Conservation (phyloP, 2,888 invertebrate species). For the Diloba caeruleocephala region DNA sequence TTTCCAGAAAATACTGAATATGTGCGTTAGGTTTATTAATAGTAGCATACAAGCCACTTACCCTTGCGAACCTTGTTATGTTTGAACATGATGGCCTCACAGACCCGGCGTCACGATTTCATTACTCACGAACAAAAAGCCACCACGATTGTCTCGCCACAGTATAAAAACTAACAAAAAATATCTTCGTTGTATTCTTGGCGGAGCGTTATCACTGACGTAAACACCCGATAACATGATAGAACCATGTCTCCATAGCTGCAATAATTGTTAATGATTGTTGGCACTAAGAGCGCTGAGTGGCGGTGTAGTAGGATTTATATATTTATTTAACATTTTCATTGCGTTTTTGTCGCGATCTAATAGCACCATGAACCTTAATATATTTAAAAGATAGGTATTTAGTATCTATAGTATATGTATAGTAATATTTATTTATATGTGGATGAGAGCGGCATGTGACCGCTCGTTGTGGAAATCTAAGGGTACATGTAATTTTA, state of each 20-base stretch:
- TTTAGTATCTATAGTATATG: too few species aligned
- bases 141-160: slow-evolving; percentile 61
- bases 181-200: slow-evolving; percentile 52
- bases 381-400: too few species aligned
- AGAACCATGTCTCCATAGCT: slow-evolving; percentile 25
- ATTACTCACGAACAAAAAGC: slow-evolving; percentile 65
- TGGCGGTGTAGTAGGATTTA: neutral
- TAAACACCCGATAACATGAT: slow-evolving; percentile 49
- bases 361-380: too few species aligned
- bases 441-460: too few species aligned
- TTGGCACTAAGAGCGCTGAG: neutral
- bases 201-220: slow-evolving; percentile 54
- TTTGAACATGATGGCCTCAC: slow-evolving; percentile 64
- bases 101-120: slow-evolving; percentile 47
- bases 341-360: neutral
- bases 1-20: neutral
- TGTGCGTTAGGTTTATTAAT: neutral
- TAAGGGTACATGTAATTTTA: too few species aligned
- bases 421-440: too few species aligned
- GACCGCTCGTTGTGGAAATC: too few species aligned
- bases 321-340: slow-evolving; percentile 19
- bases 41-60: slow-evolving; percentile 56
- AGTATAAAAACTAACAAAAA: slow-evolving; percentile 67
- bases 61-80: slow-evolving; percentile 62
- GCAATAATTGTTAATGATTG: slow-evolving; percentile 41